Evolutionary conservation across 2,797 vertebrate species (phyloP).

Genomic region (Pyrocephalus nanus): DNA sequence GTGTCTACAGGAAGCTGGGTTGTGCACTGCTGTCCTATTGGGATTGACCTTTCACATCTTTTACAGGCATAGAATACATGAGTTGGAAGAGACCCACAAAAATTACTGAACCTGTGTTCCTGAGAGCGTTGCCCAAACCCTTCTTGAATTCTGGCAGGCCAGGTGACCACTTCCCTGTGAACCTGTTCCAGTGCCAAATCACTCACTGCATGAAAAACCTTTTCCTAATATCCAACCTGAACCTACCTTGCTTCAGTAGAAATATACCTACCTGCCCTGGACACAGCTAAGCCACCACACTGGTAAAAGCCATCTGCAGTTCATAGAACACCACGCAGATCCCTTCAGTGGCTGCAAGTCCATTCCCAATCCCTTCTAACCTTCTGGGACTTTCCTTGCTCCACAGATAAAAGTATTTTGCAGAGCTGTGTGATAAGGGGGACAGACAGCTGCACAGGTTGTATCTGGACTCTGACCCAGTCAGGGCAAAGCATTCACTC

Average conservation of each 20-base stretch:
- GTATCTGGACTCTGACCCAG: too few species aligned
- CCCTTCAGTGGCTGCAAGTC: neutral
- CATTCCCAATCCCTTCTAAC: neutral
- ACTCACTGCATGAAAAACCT: accelerated
- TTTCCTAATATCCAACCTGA: neutral
- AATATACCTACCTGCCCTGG: neutral
- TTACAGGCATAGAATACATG: neutral
- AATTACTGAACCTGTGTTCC: accelerated
- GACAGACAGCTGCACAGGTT: too few species aligned
- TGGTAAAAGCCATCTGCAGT: neutral
- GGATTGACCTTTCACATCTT: neutral
- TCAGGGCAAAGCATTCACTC: too few species aligned
- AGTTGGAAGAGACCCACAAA: neutral
- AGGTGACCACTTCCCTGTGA: neutral
- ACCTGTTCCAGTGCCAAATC: accelerated
- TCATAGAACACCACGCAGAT: neutral
- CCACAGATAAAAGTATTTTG: neutral
- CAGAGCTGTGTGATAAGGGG: too few species aligned
- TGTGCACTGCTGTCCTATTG: neutral
- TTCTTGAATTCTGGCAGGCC: neutral
- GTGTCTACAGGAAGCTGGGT: neutral
- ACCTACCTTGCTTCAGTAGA: neutral
- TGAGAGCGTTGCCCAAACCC: neutral
- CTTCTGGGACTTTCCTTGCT: neutral
- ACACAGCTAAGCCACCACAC: neutral